Base-by-base conservation (phyloP, 2,797 vertebrate species). In the Melopsittacus undulatus region DNA sequence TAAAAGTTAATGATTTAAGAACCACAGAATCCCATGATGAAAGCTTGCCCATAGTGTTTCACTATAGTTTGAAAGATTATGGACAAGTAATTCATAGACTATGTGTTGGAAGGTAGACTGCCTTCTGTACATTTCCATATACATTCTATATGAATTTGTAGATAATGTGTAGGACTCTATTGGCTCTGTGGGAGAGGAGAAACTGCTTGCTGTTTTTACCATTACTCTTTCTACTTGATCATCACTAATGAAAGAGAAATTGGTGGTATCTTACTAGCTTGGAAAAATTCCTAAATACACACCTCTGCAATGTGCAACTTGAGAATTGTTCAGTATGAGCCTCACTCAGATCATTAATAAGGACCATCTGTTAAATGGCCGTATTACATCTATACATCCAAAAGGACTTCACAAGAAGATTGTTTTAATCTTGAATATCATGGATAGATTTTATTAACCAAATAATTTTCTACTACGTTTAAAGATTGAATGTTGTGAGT, bases 1-100 rank as follows among this genome's bases (percentile, higher is more conserved):
- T 95, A 89, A 84, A 95, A 85, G 72, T 77, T 90, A 95, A 93
- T 92, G 32, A 93, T 84, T 94, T 85, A 85, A 78, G 77, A 92
- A 59, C 38, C 67, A 43, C 42, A 72, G 45, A 90, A 79, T 80
- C 64, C 34, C 9, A 5, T 75, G 29, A 51, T 36, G 68, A 87
- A 90, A 77, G 85, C 64, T 75, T 83, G 27, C 32, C 49, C 34
- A 5, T 29, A 62, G 49, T 82, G 34, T 76, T 94, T 92, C 57
- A 80, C 5, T 85, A 59, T 20, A 54, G 15, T 42, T 87, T 90
- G 75, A 75, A 93, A 72, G 83, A 69, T 89, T 77, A 92, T 59
- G 32, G 69, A 34, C 43, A 73, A 38, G 34, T 68, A 61, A 89
- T 95, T 89, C 26, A 18, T 24, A 27, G 21, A 42, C 36, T 90